Evolutionary conservation across 2,888 invertebrate species (phyloP).

Genomic region (Poecilus cupreus): DNA sequence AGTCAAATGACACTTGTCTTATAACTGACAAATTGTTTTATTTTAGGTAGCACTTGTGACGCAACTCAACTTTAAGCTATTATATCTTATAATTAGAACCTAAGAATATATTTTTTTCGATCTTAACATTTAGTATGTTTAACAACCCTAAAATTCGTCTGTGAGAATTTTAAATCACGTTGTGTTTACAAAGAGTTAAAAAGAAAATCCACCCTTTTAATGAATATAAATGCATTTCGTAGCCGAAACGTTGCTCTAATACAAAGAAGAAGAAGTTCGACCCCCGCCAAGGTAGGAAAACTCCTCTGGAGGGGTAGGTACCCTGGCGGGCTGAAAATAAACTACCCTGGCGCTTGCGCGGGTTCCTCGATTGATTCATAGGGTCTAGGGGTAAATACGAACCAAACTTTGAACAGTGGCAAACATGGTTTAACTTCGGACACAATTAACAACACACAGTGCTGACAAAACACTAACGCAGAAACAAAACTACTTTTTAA

Average conservation of each 20-base stretch:
- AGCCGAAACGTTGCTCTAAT: background rate
- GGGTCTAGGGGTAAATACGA: slow-evolving; percentile 65
- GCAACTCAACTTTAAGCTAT: too few relatives aligned
- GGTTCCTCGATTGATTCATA: slow-evolving; percentile 62
- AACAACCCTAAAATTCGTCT: background rate
- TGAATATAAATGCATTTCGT: slow-evolving; percentile 54
- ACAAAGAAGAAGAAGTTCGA: slow-evolving; percentile 23
- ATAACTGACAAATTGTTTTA: too few relatives aligned
- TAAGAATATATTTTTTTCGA: too few relatives aligned
- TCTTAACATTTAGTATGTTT: too few relatives aligned
- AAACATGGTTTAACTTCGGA: background rate
- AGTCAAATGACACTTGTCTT: too few relatives aligned
- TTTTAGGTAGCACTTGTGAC: too few relatives aligned
- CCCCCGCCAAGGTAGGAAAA: slow-evolving; percentile 7
- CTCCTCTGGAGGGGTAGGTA: background rate
- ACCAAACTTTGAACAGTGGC: slow-evolving; percentile 65
- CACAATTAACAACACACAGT: slow-evolving; percentile 18
- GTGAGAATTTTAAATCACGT: slow-evolving; percentile 21
- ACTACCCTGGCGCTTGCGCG: slow-evolving; percentile 62
- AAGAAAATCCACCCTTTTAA: slow-evolving; percentile 45
- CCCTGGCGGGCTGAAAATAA: slow-evolving; percentile 39
- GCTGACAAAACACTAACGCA: background rate
- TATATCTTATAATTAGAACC: too few relatives aligned
- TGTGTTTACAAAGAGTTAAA: slow-evolving; percentile 46
- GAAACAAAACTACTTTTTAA: too few relatives aligned